phyloP scores from a whole-genome alignment of 2,113 vertebrate species.

The Microcebus jonahi region DNA sequence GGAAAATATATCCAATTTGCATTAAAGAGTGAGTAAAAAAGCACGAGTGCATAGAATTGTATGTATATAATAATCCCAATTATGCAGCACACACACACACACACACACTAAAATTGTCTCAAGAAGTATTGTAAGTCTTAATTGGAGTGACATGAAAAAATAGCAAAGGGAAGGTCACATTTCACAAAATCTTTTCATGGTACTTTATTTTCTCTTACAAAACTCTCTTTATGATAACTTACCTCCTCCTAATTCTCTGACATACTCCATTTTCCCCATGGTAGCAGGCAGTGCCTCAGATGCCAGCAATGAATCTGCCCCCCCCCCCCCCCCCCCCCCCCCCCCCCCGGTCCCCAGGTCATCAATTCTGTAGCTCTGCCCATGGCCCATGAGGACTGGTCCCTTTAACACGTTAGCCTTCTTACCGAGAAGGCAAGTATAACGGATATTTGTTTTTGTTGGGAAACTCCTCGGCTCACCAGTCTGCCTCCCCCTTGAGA shows the following conservation, averaged over 20 bases:
- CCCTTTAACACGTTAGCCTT: no score
- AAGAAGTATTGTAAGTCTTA: neutral
- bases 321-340: accelerated
- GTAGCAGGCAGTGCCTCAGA: neutral
- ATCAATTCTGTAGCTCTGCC: neutral
- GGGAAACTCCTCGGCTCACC: neutral
- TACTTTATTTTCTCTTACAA: neutral
- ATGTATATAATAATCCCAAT: neutral
- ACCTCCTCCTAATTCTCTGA: neutral
- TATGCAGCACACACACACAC: neutral
- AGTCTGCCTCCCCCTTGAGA: neutral
- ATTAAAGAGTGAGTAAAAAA: neutral
- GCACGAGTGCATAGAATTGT: neutral
- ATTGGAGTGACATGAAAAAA: neutral
- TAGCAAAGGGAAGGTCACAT: neutral
- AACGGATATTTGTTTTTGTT: neutral
- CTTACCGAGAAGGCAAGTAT: neutral
- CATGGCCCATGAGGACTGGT: neutral
- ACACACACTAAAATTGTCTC: neutral
- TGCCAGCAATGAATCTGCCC: neutral
- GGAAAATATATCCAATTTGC: neutral
- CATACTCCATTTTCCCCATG: neutral
- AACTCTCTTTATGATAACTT: neutral
- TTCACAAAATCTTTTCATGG: neutral
- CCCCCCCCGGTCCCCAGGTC: accelerated